Percentiles rank a stretch among this genome's conserved stretches.
Conservation (phyloP, 2,888 invertebrate genomes). For the Iphiclides podalirius region DNA sequence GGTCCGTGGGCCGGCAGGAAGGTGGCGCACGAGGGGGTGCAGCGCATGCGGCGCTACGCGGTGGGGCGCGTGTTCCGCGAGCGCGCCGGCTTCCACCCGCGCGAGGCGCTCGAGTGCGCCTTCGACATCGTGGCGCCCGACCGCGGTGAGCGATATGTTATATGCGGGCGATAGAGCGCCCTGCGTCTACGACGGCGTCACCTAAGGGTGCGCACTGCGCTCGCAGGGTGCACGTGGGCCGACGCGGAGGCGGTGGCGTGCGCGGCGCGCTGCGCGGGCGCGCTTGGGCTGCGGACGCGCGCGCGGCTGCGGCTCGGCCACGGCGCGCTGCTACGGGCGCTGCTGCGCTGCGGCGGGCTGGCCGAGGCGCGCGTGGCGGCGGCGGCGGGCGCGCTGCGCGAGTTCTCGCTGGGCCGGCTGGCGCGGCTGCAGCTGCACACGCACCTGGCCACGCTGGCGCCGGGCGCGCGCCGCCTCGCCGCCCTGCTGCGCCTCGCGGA, state of each 20-base stretch:
- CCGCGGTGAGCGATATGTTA: conserved; percentile 74
- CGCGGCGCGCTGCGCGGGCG: conserved; percentile 64
- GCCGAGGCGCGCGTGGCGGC: conserved; percentile 80
- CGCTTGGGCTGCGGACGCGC: conserved; percentile 56
- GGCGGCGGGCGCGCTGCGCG: conserved; percentile 59
- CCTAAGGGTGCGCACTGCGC: conserved; percentile 87
- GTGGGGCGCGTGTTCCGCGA: conserved; percentile 92
- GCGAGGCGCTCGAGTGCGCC: conserved; percentile 93
- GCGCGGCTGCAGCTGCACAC: conserved; percentile 86
- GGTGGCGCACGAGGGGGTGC: conserved; percentile 14
- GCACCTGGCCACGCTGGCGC: conserved; percentile 83
- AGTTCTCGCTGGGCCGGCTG: conserved; percentile 51
- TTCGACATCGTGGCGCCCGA: conserved; percentile 94
- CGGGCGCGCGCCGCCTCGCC: conserved; percentile 83
- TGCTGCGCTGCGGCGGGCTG: conserved; percentile 90
- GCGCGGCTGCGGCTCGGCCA: conserved; percentile 86
- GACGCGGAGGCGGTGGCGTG: conserved; percentile 93
- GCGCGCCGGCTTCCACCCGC: conserved; percentile 91
- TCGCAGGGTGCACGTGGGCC: conserved; percentile 84
- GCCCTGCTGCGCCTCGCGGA: conserved; percentile 84
- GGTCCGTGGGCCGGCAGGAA: too few species aligned
- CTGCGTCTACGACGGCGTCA: conserved; percentile 90
- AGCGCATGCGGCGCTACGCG: conserved; percentile 84
- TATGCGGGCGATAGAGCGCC: conserved; percentile 92
- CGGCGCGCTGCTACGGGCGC: conserved; percentile 85